These are phyloP conservation scores for Eolophus roseicapilla DNA, from an alignment of 2,113 vertebrate genomes.

Conservation along the genomic window DNA sequence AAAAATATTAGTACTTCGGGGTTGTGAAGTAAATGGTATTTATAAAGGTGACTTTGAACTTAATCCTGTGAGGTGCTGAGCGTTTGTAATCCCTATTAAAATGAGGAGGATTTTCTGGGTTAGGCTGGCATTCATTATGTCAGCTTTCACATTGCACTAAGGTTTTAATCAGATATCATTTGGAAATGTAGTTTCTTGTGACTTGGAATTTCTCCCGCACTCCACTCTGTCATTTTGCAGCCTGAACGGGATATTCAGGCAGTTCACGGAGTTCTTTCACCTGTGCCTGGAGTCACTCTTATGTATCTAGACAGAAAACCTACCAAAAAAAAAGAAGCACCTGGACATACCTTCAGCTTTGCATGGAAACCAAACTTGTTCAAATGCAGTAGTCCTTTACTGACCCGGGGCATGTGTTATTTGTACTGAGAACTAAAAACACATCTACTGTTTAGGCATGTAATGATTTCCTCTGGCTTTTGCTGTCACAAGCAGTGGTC, in stretches of 20 bases:
- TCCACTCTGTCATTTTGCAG: background rate
- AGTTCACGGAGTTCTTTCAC: background rate
- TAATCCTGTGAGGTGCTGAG: background rate
- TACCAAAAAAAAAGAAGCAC: background rate
- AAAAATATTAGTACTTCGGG: background rate
- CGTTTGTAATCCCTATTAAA: background rate
- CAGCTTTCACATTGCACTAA: background rate
- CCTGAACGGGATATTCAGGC: background rate
- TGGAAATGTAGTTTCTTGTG: background rate
- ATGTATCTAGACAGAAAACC: background rate
- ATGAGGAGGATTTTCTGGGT: background rate
- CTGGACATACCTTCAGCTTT: background rate
- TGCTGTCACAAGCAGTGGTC: background rate
- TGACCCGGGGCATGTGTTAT: background rate
- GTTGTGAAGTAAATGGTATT: background rate
- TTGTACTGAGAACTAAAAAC: background rate
- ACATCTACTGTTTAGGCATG: background rate
- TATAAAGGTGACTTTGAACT: background rate
- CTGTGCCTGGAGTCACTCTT: background rate
- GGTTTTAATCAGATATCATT: conserved; percentile 5
- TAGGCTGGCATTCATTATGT: background rate
- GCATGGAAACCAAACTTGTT: background rate
- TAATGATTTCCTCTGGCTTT: conserved; percentile 9
- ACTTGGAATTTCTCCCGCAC: background rate
- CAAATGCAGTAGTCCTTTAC: background rate